Base-by-base conservation (phyloP, 2,888 invertebrate species). In the Drosophila birchii region DNA sequence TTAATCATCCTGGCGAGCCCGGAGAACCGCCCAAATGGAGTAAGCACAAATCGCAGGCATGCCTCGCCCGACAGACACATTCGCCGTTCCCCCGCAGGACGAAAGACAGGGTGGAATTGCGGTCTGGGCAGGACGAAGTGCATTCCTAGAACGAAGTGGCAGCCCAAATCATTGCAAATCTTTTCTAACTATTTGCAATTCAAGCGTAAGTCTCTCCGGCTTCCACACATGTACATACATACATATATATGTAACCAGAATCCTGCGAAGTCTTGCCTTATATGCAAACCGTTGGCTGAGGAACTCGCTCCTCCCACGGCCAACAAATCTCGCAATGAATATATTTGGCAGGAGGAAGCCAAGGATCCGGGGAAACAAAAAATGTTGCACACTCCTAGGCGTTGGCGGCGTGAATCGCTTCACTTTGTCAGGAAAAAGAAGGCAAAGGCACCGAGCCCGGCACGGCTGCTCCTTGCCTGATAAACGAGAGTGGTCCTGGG, bases 301-400 rank as follows among this genome's bases (percentile, higher is more conserved):
- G 16, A 26, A 32, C 32, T n/a, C 23, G 38, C 45, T 45, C 84
- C 73, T 66, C 67, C 66, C 70, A 20, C 49, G 39, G 81, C 53
- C 78, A 66, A 90, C 90, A 91, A 91, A 91, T 91, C 82, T 88
- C 81, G 90, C 89, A 89, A 91, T 91, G 91, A 91, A 91, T 91
- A 91, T 90, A 90, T 91, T 91, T 90, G 89, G 80, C 78, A 55
- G 68, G 80, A 61, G 76, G 59, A 72, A 70, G 78, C 44, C 56
- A 68, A 57, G 58, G 60, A 53, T 64, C 53, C 68, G 53, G 57
- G 68, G 62, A 66, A 69, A 70, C 61, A 73, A 75, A 73, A 57
- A 63, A 58, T 55, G 60, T 62, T 58, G 85, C 88, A 81, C 82
- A 79, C 81, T 90, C 77, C 77, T 81, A 88, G 88, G 91, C 88